Evolutionary conservation across 2,797 vertebrate genomes (phyloP).

Genomic region (Enteromius treurensis): DNA sequence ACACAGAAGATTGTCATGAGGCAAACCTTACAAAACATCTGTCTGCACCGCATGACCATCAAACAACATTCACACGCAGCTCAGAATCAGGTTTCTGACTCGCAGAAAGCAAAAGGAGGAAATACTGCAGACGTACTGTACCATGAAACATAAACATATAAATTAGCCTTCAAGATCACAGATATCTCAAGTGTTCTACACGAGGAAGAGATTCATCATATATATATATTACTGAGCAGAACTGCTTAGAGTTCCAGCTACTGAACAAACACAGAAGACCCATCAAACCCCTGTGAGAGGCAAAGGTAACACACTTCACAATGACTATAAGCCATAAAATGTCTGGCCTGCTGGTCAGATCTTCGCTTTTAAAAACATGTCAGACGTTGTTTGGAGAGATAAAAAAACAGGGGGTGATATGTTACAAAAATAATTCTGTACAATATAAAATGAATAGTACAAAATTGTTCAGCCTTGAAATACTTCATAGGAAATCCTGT

Average conservation of each 20-base stretch:
- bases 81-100: not conserved
- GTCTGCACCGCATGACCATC: not conserved
- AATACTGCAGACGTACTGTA: not conserved
- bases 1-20: not conserved
- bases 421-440: not conserved
- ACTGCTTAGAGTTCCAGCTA: not conserved
- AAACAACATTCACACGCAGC: not conserved
- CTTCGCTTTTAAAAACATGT: not conserved
- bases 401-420: no score
- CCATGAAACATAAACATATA: not conserved
- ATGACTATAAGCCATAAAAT: constrained; percentile 38
- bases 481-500: not conserved
- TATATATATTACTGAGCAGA: not conserved
- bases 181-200: not conserved
- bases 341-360: not conserved
- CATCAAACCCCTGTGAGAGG: constrained; percentile 26
- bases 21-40: not conserved
- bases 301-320: not conserved
- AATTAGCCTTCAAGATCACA: not conserved
- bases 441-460: not conserved
- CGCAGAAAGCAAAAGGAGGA: not conserved
- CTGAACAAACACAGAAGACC: constrained; percentile 14
- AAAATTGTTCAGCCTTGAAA: not conserved
- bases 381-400: not conserved
- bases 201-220: not conserved